A percentile compares a stretch with the other conserved stretches of the same genome.
Conservation (phyloP, 2,113 vertebrate genomes). For the Ranitomeya imitator region DNA sequence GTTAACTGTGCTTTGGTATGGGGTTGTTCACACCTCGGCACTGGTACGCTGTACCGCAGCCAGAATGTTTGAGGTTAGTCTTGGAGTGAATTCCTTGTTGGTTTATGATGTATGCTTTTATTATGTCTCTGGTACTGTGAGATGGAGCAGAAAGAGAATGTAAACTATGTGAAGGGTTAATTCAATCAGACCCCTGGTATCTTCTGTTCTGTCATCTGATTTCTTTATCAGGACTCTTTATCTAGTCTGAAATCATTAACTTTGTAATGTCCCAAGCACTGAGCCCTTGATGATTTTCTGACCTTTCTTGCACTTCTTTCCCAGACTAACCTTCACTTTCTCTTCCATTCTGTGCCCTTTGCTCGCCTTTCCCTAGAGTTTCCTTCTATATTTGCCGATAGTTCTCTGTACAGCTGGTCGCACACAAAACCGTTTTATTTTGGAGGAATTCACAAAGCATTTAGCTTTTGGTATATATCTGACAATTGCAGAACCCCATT, state of each 20-base stretch:
- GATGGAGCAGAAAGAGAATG: conserved; percentile 71
- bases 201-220: background rate
- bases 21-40: conserved; percentile 96
- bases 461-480: background rate
- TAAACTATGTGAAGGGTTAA: background rate
- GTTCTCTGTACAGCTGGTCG: background rate
- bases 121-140: conserved; percentile 66
- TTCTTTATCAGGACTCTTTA: background rate
- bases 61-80: conserved; percentile 96
- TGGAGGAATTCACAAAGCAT: background rate
- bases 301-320: background rate
- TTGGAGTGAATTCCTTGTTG: background rate
- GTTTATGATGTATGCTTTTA: conserved; percentile 28
- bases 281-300: background rate
- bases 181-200: background rate
- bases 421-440: background rate
- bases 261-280: background rate
- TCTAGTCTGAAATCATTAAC: background rate
- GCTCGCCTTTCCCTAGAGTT: background rate
- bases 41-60: conserved; percentile 96
- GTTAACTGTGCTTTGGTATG: conserved; percentile 96
- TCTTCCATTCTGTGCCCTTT: background rate
- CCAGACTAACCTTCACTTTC: background rate
- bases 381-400: background rate
- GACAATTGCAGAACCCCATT: too few species aligned